phyloP scores from a whole-genome alignment of 2,113 vertebrate genomes.

The Cervus canadensis region DNA sequence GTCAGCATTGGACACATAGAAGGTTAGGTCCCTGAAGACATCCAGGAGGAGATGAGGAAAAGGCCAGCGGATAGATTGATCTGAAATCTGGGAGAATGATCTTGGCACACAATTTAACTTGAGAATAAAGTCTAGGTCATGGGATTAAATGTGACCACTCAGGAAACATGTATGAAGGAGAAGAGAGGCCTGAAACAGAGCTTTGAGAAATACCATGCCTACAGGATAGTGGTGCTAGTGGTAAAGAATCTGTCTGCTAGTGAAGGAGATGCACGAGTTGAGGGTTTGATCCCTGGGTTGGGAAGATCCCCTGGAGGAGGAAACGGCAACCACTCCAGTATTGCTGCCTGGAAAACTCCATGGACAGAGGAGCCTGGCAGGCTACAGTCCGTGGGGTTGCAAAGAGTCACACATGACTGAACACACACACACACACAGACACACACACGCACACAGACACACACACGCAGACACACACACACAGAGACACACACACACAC shows the following conservation, averaged over 20 bases:
- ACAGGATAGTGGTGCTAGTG: not conserved
- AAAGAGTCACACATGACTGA: not conserved
- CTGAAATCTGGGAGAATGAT: not conserved
- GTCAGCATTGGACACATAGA: rapidly evolving
- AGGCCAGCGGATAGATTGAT: not conserved
- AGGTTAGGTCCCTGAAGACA: not conserved
- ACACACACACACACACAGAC: not conserved
- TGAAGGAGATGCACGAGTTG: not conserved
- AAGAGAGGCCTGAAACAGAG: not conserved
- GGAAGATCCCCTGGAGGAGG: not conserved
- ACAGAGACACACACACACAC: no score
- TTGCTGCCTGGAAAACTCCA: not conserved
- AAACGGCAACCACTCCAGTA: not conserved
- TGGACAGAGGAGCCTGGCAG: not conserved
- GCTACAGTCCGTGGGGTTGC: not conserved
- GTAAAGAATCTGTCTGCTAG: not conserved
- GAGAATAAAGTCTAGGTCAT: not conserved
- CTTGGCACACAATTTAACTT: not conserved
- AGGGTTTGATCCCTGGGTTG: not conserved
- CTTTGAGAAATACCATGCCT: not conserved
- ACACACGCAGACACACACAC: no score
- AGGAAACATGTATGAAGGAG: not conserved
- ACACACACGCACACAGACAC: not conserved
- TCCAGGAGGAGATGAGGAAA: not conserved
- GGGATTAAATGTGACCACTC: not conserved